Evolutionary conservation across 1,140 invertebrate species (phyloP).

Genomic region (Ips typographus): DNA sequence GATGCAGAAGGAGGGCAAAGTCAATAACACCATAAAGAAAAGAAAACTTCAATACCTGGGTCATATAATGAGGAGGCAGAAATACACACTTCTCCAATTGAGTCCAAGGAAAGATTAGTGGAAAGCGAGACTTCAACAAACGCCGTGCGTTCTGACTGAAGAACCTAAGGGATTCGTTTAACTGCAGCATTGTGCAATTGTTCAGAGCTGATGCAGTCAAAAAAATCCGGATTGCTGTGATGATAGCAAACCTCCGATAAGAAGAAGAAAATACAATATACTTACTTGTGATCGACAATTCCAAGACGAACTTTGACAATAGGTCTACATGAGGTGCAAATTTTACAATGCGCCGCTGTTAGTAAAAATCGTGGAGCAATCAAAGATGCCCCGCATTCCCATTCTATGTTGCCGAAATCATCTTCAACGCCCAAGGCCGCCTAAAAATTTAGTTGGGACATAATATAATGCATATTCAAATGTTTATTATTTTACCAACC

Average conservation of each 20-base stretch:
- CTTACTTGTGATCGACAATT: conserved; percentile 37
- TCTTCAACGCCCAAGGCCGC: conserved; percentile 42
- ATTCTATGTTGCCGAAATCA: conserved; percentile 33
- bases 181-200: too few relatives aligned
- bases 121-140: too few relatives aligned
- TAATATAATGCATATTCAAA: background rate
- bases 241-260: background rate
- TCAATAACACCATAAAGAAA: too few relatives aligned
- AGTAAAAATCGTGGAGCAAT: conserved; percentile 45
- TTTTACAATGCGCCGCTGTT: conserved; percentile 48
- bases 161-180: too few relatives aligned
- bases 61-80: too few relatives aligned
- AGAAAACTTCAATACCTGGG: too few relatives aligned
- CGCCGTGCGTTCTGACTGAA: too few relatives aligned
- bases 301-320: conserved; percentile 42
- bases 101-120: too few relatives aligned
- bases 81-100: too few relatives aligned
- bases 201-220: too few relatives aligned
- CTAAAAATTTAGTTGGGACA: conserved; percentile 17
- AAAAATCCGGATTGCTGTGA: background rate
- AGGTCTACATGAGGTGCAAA: conserved; percentile 23
- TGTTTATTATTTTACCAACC: conserved; percentile 29
- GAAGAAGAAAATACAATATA: background rate
- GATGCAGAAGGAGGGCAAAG: too few relatives aligned
- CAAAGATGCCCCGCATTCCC: conserved; percentile 42